phyloP scores from a whole-genome alignment of 92 coral and sea anemone genomes.

The Parazoanthus darwini region DNA sequence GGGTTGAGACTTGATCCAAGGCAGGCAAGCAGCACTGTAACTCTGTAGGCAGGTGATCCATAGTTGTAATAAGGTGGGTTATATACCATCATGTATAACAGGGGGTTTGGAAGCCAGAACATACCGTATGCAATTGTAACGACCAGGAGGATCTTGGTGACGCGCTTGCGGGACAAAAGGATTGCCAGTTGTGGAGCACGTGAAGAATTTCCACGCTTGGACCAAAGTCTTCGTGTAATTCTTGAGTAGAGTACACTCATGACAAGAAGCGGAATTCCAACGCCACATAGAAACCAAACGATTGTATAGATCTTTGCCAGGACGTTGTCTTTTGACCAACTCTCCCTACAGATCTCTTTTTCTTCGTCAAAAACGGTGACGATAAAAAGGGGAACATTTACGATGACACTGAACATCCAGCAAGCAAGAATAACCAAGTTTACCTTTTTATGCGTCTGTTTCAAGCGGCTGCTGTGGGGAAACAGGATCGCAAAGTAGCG shows the following conservation, averaged over 20 bases:
- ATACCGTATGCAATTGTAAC: slow-evolving; percentile 52
- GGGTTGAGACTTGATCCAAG: slow-evolving; percentile 58
- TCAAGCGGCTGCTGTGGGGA: slow-evolving; percentile 19
- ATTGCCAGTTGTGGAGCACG: slow-evolving; percentile 23
- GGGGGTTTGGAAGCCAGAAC: slow-evolving; percentile 63
- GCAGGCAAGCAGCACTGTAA: slow-evolving; percentile 50
- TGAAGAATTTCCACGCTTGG: slow-evolving; percentile 10
- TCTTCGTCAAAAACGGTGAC: slow-evolving; percentile 50
- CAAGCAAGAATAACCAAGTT: slow-evolving; percentile 41
- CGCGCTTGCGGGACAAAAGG: slow-evolving; percentile 44
- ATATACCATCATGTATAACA: slow-evolving; percentile 56
- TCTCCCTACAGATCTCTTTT: slow-evolving; percentile 46
- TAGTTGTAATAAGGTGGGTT: slow-evolving; percentile 41
- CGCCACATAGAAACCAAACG: slow-evolving; percentile 54
- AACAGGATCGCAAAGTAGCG: slow-evolving; percentile 50
- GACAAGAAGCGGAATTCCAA: slow-evolving; percentile 38
- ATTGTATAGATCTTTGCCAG: slow-evolving; percentile 50
- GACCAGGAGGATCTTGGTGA: slow-evolving; percentile 52
- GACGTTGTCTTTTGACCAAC: slow-evolving; percentile 40
- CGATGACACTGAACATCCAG: slow-evolving; percentile 49
- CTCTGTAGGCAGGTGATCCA: slow-evolving; percentile 49
- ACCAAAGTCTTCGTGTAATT: slow-evolving; percentile 55
- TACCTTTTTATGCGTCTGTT: slow-evolving; percentile 6
- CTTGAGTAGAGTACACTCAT: slow-evolving; percentile 45
- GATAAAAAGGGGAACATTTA: slow-evolving; percentile 53